A percentile compares a stretch with the other conserved stretches of the same genome.
These are phyloP conservation scores for Steatocranus sp. DNA, from an alignment of 2,797 vertebrate species.

Conservation along the genomic window DNA sequence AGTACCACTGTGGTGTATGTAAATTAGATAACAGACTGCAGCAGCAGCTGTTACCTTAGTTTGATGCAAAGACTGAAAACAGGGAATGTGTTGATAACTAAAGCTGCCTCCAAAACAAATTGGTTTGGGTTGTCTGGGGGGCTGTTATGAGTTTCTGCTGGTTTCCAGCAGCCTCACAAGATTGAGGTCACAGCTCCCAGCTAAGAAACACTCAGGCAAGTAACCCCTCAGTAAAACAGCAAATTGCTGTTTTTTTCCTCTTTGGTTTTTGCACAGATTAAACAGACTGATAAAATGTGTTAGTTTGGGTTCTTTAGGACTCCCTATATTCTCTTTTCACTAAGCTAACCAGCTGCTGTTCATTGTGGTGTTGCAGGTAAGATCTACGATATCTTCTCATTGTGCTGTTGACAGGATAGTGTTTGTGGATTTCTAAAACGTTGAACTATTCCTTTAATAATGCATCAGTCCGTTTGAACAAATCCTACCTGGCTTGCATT, in stretches of 20 bases:
- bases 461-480: not conserved
- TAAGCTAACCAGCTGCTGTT: not conserved
- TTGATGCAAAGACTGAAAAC: not conserved
- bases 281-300: not conserved
- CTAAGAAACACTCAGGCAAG: not conserved
- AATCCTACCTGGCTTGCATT: not conserved
- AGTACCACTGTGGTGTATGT: not conserved
- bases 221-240: not conserved
- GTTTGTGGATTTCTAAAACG: not conserved
- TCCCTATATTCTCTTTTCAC: not conserved
- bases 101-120: not conserved
- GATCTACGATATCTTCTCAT: not conserved
- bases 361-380: not conserved
- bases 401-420: not conserved
- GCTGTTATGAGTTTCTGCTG: not conserved
- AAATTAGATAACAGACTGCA: not conserved
- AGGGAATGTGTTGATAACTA: not conserved
- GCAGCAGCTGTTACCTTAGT: not conserved
- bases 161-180: not conserved
- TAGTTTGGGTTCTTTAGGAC: not conserved
- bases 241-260: not conserved
- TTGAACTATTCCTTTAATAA: not conserved
- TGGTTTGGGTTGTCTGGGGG: not conserved
- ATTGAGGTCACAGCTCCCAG: not conserved
- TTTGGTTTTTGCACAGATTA: not conserved